Percentiles rank a stretch among this genome's conserved stretches.
Evolutionary conservation across 2,113 vertebrate genomes (phyloP).

Genomic region (Poeciliopsis occidentalis): DNA sequence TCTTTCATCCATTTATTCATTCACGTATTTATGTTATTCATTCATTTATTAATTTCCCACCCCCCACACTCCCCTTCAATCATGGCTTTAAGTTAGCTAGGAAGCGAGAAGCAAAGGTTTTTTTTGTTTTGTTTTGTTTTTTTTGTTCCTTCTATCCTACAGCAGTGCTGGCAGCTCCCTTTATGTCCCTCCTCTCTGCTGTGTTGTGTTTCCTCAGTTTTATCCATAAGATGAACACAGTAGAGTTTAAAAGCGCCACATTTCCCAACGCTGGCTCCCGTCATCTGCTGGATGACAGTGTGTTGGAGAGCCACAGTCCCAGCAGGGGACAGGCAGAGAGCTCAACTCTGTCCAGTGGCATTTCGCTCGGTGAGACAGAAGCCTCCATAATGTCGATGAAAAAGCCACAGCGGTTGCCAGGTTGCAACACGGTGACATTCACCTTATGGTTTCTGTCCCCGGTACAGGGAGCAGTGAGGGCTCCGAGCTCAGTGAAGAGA

Average conservation of each 20-base stretch:
- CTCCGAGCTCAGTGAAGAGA: slow-evolving; percentile 97
- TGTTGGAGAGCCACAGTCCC: slow-evolving; percentile 94
- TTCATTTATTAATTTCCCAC: not conserved
- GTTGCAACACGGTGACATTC: not conserved
- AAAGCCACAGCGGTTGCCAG: too few species aligned
- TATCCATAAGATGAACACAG: slow-evolving; percentile 97
- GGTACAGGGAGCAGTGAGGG: slow-evolving; percentile 95
- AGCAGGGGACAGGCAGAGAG: slow-evolving; percentile 92
- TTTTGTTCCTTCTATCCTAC: not conserved
- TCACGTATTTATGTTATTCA: not conserved
- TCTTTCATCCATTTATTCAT: not conserved
- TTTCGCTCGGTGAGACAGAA: slow-evolving; percentile 88
- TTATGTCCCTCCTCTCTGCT: not conserved
- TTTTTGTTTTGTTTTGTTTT: too few species aligned
- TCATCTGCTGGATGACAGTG: slow-evolving; percentile 95
- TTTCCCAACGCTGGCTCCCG: slow-evolving; percentile 96
- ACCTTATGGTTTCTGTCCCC: slow-evolving; percentile 21
- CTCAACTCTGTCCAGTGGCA: slow-evolving; percentile 95
- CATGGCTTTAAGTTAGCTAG: not conserved
- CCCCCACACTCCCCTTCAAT: not conserved
- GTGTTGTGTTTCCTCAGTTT: slow-evolving; percentile 80
- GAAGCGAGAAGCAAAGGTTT: not conserved
- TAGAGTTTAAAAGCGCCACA: slow-evolving; percentile 96
- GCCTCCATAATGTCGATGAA: not conserved
- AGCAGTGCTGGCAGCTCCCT: not conserved